phyloP scores from a whole-genome alignment of 2,797 vertebrate species.

The Leucoraja ocellata region DNA sequence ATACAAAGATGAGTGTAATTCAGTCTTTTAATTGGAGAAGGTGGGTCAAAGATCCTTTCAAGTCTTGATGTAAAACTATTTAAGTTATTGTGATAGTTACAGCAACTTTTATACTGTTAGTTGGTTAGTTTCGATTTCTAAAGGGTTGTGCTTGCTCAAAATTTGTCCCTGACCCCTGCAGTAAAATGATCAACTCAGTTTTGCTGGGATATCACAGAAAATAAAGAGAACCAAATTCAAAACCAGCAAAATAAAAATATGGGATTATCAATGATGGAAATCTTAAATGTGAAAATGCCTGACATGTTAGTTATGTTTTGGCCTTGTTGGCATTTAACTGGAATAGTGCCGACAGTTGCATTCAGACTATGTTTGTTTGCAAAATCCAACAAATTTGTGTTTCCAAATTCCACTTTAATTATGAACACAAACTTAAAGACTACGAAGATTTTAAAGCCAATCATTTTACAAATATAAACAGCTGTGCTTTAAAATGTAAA shows the following conservation, averaged over 20 bases:
- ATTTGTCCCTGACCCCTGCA: background rate
- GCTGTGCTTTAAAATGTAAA: no score
- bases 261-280: background rate
- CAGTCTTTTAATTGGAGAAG: background rate
- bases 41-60: background rate
- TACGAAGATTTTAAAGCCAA: background rate
- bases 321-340: no score
- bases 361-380: no score
- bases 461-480: background rate
- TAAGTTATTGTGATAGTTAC: background rate
- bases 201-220: background rate
- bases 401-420: background rate
- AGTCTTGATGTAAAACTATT: background rate
- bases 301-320: background rate
- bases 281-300: background rate
- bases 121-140: background rate
- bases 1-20: background rate
- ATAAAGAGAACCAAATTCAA: background rate
- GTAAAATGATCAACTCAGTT: background rate
- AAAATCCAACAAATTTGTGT: background rate
- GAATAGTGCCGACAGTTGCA: no score
- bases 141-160: background rate
- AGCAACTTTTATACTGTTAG: background rate
- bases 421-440: background rate
- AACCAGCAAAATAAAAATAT: background rate